Conservation (phyloP, 2,888 invertebrate species). For the Acleris emargana region DNA sequence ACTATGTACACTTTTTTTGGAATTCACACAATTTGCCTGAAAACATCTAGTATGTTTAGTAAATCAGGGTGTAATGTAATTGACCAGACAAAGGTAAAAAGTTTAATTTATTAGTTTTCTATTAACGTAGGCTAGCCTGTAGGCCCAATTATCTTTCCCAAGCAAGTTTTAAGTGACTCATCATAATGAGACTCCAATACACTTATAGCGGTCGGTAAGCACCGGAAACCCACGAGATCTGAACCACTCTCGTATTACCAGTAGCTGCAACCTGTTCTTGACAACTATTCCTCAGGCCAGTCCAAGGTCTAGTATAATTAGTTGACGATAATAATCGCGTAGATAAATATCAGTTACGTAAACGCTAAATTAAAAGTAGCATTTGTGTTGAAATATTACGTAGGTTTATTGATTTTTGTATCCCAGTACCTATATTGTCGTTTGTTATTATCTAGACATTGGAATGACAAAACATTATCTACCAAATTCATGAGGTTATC, state of each 20-base stretch:
- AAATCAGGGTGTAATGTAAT: no score
- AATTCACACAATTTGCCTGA: no score
- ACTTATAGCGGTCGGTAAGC: conserved; percentile 47
- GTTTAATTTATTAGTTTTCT: no score
- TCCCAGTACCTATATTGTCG: no score
- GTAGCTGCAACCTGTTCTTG: conserved; percentile 54
- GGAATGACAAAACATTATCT: no score
- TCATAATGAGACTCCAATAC: conserved; percentile 45
- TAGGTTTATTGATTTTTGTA: not conserved
- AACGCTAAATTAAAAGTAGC: conserved; percentile 13
- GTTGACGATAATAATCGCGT: conserved; percentile 23
- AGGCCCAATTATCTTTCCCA: conserved; percentile 39
- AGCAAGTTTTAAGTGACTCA: conserved; percentile 52
- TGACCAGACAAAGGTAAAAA: no score
- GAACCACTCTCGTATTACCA: conserved; percentile 53
- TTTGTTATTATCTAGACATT: no score
- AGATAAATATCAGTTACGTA: conserved; percentile 33
- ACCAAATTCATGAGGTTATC: no score
- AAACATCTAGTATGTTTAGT: no score
- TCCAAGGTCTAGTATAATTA: conserved; percentile 36
- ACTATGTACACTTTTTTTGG: no score
- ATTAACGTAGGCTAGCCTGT: conserved; percentile 3
- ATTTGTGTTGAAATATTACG: conserved; percentile 5
- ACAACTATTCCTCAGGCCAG: conserved; percentile 40
- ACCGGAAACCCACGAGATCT: conserved; percentile 65